These are phyloP conservation scores for Teleiodes luculella DNA, from an alignment of 2,888 invertebrate species.

Conservation along the genomic window DNA sequence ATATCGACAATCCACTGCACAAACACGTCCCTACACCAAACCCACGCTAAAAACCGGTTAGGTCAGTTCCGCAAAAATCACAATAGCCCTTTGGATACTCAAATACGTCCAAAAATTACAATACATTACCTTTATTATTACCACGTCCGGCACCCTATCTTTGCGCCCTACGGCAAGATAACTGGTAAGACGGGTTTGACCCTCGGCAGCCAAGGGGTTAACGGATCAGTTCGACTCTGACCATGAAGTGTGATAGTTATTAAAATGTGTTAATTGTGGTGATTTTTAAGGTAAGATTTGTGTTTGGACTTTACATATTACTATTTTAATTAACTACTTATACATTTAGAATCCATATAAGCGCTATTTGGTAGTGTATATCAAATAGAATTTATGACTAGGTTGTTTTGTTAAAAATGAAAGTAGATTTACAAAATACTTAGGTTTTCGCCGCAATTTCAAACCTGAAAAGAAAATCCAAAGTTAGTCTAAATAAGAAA, in stretches of 20 bases:
- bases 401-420: too few relatives aligned
- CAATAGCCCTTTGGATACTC: slow-evolving; percentile 73
- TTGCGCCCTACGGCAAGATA: slow-evolving; percentile 64
- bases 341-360: too few relatives aligned
- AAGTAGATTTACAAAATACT: too few relatives aligned
- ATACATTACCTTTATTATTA: slow-evolving; percentile 64
- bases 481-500: neutral
- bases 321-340: too few relatives aligned
- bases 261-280: neutral
- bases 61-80: slow-evolving; percentile 71
- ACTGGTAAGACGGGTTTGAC: slow-evolving; percentile 77
- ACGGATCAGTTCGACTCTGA: slow-evolving; percentile 59
- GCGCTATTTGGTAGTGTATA: too few relatives aligned
- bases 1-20: neutral
- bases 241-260: slow-evolving; percentile 32
- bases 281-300: neutral
- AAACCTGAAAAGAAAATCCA: neutral
- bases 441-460: neutral
- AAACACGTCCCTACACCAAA: slow-evolving; percentile 32
- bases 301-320: too few relatives aligned
- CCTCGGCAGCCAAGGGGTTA: slow-evolving; percentile 55
- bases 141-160: slow-evolving; percentile 67
- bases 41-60: slow-evolving; percentile 65
- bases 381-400: too few relatives aligned
- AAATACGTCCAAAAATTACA: slow-evolving; percentile 78